Evolutionary conservation across 2,113 vertebrate species (phyloP), one percentile per base, ranked within the genome.

Genomic region (Peromyscus californicus): DNA sequence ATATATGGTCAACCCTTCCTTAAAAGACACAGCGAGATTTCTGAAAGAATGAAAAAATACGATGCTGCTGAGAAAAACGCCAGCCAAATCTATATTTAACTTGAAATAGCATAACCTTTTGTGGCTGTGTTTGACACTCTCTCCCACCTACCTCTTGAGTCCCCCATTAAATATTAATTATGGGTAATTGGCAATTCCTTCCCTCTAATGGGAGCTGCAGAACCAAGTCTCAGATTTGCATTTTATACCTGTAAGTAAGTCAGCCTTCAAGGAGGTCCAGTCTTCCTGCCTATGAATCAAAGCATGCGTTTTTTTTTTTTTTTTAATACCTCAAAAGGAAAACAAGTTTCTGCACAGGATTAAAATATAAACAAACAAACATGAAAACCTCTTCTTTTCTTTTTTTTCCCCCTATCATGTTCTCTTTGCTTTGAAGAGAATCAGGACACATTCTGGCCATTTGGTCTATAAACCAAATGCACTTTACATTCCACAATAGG

Each of bases 21-120:
- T 97, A 97, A 97, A 96, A 97, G 97, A 97, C 95, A 97, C 93
- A 90, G 97, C 95, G 78, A 95, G 94, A 95, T 97, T 96, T 97
- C 94, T 85, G 94, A 96, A 96, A 91, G 80, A 97, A 97, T 97
- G 94, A 97, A 96, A 97, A 98, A 91, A 94, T 94, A 97, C 0
- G 3, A 67, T 11, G 17, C 94, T 54, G 39, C 48, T 57, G 96
- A 95, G 97, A 91, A 96, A 97, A 80, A 57, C 1, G 4, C 39
- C 42, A 74, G 95, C 90, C 67, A 91, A 91, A 94, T 96, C 96
- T 97, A 86, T 97, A 96, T 96, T 89, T 97, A 96, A 96, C 88
- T 94, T 92, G 87, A 94, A 98, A 97, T 95, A 94, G 75, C 89
- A 93, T 92, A 90, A 97, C 78, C 90, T 97, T 96, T 76, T 90